Evolutionary conservation across 2,888 invertebrate genomes (phyloP), one percentile per base, ranked within the genome.

Genomic region (Acrobasis repandana): DNA sequence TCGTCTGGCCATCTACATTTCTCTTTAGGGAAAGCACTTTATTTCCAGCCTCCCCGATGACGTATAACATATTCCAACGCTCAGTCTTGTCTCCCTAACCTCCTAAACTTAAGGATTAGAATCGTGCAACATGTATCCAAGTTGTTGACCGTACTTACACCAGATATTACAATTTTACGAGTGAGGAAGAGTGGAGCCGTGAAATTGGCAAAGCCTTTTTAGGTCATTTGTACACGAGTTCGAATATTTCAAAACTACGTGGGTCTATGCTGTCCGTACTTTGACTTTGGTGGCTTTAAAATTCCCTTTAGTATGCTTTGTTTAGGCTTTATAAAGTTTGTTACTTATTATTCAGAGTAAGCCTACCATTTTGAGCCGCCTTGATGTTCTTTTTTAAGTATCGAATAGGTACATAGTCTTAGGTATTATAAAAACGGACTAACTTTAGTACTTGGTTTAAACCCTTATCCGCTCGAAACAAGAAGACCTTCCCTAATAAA

Each of bases 141-240:
- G 47, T 33, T 47, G 43, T 52, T 16, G 60, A 60, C 60, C 60
- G 60, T 60, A 60, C 60, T 60, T 60, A 52, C 51, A 60, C 10
- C 16, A 33, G 51, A 52, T 60, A 60, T 60, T 52, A 33, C 60
- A 10, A 52, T 60, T 60, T 52, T 52, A 60, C 60, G 60, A 60
- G 60, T 60, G 28, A 60, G 52, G 46, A 58, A 52, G 52, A 60
- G 46, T 52, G 52, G 52, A 34, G 51, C 34, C 52, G 51, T 47
- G 60, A 60, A 60, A 60, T 60, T 60, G 60, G 46, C 18, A 50
- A 49, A 51, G 59, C 51, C 59, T 51, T 51, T 54, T 54, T 54
- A 54, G 38, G 38, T 11, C 38, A 38, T 16, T 1, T 3, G 2
- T 10, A 54, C 54, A 43, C 18, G 52, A 18, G 38, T 38, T 54